Conservation (phyloP, 2,888 invertebrate species). For the Arrhopalites spinosus region DNA sequence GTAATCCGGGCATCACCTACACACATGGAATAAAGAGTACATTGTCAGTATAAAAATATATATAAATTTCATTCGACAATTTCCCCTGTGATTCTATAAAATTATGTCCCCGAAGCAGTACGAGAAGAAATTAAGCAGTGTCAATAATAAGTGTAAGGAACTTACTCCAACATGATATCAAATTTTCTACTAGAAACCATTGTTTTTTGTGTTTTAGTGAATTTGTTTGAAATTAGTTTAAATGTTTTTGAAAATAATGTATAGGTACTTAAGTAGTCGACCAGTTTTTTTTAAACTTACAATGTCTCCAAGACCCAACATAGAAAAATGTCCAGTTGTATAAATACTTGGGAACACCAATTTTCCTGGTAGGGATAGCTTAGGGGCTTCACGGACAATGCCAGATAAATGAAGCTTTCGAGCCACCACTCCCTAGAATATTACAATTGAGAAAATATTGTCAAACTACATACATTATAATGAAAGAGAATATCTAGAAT, state of each 20-base stretch:
- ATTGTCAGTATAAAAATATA: too few species aligned
- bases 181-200: too few species aligned
- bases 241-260: too few species aligned
- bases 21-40: constrained; percentile 33
- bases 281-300: constrained; percentile 62
- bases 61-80: background rate
- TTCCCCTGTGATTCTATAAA: background rate
- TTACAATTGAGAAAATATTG: constrained; percentile 83
- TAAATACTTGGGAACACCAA: constrained; percentile 96
- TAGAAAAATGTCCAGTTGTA: constrained; percentile 94
- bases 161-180: too few species aligned
- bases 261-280: too few species aligned
- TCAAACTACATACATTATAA: constrained; percentile 70
- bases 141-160: too few species aligned
- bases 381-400: constrained; percentile 88
- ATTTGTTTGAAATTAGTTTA: too few species aligned
- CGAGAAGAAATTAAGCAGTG: background rate
- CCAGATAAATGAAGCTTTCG: constrained; percentile 89
- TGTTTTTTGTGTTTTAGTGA: too few species aligned
- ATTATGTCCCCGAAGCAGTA: too few species aligned
- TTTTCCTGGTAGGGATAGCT: constrained; percentile 94
- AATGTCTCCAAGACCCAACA: constrained; percentile 77
- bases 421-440: constrained; percentile 90
- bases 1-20: constrained; percentile 90
- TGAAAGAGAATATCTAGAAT: too few species aligned